These are phyloP conservation scores for Aspidiotus destructor DNA, from an alignment of 2,888 invertebrate species.

Conservation along the genomic window DNA sequence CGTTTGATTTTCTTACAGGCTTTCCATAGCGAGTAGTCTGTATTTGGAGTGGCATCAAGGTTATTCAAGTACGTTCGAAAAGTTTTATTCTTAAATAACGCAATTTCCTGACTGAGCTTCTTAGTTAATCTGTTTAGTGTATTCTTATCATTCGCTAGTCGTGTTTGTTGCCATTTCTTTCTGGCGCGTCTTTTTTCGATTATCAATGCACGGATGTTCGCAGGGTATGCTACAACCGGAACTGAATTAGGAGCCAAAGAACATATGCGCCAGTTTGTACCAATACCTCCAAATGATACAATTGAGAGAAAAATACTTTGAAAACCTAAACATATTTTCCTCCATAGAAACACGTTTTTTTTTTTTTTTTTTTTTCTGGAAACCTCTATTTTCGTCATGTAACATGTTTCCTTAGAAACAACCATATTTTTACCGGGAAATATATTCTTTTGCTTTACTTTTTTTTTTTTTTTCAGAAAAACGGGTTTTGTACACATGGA, in stretches of 20 bases:
- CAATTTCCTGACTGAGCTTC: not conserved
- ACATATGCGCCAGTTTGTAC: too few species aligned
- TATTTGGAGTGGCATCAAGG: not conserved
- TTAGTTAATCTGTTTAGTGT: not conserved
- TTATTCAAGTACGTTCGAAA: not conserved
- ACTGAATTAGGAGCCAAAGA: not conserved
- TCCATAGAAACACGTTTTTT: too few species aligned
- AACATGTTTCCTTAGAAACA: too few species aligned
- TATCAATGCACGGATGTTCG: not conserved
- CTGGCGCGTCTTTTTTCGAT: not conserved
- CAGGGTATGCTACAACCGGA: not conserved
- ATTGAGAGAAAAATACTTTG: too few species aligned
- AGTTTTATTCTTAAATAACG: not conserved
- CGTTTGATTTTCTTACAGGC: slow-evolving; percentile 35
- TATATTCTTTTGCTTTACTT: too few species aligned
- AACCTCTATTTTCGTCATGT: too few species aligned
- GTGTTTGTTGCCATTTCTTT: not conserved
- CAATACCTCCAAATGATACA: too few species aligned
- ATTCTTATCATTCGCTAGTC: not conserved
- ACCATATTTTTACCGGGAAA: too few species aligned
- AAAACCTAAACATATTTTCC: too few species aligned
- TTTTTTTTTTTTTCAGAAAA: too few species aligned
- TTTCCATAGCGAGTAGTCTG: slow-evolving; percentile 38
- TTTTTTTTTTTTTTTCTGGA: too few species aligned
- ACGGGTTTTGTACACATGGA: too few species aligned